Base-by-base conservation (phyloP, 2,888 invertebrate species). In the Drosophila mulleri region DNA sequence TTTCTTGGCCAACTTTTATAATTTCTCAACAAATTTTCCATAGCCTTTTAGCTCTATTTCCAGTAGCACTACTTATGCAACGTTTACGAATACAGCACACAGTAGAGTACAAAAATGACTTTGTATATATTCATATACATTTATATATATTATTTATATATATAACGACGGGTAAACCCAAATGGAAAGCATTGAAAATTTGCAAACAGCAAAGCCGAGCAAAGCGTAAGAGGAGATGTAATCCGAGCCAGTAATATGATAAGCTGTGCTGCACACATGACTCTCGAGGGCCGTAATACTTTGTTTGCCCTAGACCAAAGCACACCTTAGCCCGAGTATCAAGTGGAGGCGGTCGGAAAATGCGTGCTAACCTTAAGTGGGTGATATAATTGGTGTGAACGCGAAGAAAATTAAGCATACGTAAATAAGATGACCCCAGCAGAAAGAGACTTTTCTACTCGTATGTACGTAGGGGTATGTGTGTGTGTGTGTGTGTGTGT, bases 301-400 rank as follows among this genome's bases (percentile, higher is more conserved):
- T 54, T 65, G 54, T 65, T 39, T 58, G 35, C 12, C 23, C 37
- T 18, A 56, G 44, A 44, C 48, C 44, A 59, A 44, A 63, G 60
- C 76, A n/a, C 23, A 57, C 56, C 56, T 56, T 32, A 57, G 57
- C 60, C 29, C 37, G 23, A 37, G 45, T 42, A 62, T 48, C 11
- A 63, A 62, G 54, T 41, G 53, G 23, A 42, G 11, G 23, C 32
- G 32, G 32, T 32, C 47, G 39, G 47, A 45, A 56, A 35, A 53
- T 68, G 41, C 26, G 20, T 54, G 47, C 41, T 18, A 54, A 20
- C 45, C 42, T 39, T 56, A 74, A 59, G 44, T 57, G 61, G 47
- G 44, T 18, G 56, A 56, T 37, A 62, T 75, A 78, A 78, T 75
- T 75, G 78, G 63, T 63, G 78, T 78, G 60, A 75, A 72, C 63